Percentiles rank a stretch among this genome's conserved stretches.
Evolutionary conservation across 2,113 vertebrate species (phyloP).

Genomic region (Neoarius graeffei): DNA sequence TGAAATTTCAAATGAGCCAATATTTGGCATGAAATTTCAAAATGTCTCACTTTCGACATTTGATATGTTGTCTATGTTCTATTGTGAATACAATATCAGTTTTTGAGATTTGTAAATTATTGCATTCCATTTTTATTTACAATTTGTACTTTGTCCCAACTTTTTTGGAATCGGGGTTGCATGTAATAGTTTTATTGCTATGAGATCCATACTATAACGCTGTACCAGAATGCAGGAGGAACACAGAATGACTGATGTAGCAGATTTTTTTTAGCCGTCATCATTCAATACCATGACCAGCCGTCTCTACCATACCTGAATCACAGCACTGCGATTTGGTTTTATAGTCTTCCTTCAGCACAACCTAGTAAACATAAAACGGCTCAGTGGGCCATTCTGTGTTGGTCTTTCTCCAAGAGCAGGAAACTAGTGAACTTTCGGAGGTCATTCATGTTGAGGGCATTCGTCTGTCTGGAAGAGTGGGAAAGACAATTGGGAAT

Average conservation of each 20-base stretch:
- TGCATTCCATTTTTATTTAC: too few species aligned
- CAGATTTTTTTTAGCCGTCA: background rate
- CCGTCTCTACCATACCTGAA: background rate
- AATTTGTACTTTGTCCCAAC: too few species aligned
- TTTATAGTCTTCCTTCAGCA: background rate
- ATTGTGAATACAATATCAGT: too few species aligned
- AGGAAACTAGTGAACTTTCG: background rate
- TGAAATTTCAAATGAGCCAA: too few species aligned
- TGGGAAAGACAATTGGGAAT: background rate
- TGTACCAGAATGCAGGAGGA: background rate
- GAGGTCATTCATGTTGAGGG: slow-evolving; percentile 19
- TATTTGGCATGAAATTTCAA: too few species aligned
- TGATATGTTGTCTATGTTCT: too few species aligned
- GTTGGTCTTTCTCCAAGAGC: background rate
- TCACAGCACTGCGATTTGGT: background rate
- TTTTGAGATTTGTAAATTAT: too few species aligned
- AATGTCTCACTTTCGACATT: too few species aligned
- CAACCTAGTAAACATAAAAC: background rate
- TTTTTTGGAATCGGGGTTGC: too few species aligned
- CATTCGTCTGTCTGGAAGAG: background rate
- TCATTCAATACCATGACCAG: background rate
- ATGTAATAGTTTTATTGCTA: background rate
- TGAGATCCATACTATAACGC: background rate
- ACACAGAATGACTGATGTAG: background rate
- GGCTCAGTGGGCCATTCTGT: background rate